Evolutionary conservation across 2,888 invertebrate species (phyloP), one percentile per base, ranked within the genome.

Genomic region (Antheraea yamamai): DNA sequence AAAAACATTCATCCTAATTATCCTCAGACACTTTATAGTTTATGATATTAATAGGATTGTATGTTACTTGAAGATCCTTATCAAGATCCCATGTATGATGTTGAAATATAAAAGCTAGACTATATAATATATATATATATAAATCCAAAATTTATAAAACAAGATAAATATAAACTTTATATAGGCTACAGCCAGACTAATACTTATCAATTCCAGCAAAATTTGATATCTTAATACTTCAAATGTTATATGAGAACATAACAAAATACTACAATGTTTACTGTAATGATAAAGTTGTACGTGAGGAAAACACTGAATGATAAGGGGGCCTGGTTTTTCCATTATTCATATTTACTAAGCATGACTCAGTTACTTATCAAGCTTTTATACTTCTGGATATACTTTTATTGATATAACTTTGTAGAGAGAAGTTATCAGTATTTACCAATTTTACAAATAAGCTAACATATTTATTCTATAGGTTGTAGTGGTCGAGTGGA

Each of bases 251-350:
- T n/a, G n/a, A 20, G 23, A 47, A 14, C 26, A 6, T 47, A 30
- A 4, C 35, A 35, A 35, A 16, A 12, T 16, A 61, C 51, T 71
- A 47, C 20, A 61, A 2, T 61, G 18, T 75, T 72, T 64, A 74
- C 47, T 26, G 3, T 20, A 47, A 58, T 64, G 77, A 78, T 79
- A 78, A 77, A 52, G 85, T 81, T 78, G 74, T 82, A 78, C 71
- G 74, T 81, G 79, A 78, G 73, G 35, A 75, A 47, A 76, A 72
- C 20, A 61, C 47, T 16, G 12, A 51, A 47, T 70, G 72, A 75
- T 74, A 74, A 70, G 68, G 26, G 12, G 7, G 20, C 55, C 16
- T 16, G 20, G 20, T 23, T 61, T 61, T 70, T 39, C 70, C 39
- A 39, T 39, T n/a, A 35, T 30, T 66, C 16, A 26, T 66, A 66